These are phyloP conservation scores for Sylvilagus bachmani DNA, from an alignment of 2,113 vertebrate genomes.

Conservation along the genomic window DNA sequence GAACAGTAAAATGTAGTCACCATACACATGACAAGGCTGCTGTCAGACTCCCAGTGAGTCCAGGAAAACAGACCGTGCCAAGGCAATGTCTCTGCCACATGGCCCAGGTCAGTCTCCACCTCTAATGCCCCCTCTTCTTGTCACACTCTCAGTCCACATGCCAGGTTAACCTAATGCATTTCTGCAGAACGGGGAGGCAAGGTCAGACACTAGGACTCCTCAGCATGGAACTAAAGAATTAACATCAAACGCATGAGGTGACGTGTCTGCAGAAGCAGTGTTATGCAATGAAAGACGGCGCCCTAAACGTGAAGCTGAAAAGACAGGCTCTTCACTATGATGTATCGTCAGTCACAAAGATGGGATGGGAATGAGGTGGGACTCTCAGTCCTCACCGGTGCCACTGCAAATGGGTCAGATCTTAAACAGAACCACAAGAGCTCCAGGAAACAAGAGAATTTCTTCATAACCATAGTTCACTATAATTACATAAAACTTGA, in stretches of 20 bases:
- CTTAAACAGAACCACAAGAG: neutral
- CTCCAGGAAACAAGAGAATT: neutral
- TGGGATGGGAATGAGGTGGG: neutral
- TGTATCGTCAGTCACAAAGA: neutral
- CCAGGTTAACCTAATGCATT: neutral
- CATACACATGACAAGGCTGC: neutral
- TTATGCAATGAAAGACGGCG: neutral
- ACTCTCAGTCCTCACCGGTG: neutral
- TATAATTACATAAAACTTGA: neutral
- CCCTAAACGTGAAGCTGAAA: neutral
- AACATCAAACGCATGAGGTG: neutral
- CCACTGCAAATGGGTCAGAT: slow-evolving; percentile 3
- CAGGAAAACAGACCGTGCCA: neutral
- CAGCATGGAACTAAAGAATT: slow-evolving; percentile 23
- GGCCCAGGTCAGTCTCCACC: neutral
- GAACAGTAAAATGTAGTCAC: too few species aligned
- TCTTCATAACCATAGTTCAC: neutral
- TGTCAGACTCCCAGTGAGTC: neutral
- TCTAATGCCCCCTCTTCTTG: neutral
- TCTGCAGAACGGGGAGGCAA: neutral
- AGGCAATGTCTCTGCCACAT: neutral
- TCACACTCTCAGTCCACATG: neutral
- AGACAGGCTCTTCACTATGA: neutral
- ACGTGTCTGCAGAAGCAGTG: neutral
- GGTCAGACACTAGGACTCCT: neutral